phyloP scores from a whole-genome alignment of 2,888 invertebrate species.

The Entomobrya multifasciata region DNA sequence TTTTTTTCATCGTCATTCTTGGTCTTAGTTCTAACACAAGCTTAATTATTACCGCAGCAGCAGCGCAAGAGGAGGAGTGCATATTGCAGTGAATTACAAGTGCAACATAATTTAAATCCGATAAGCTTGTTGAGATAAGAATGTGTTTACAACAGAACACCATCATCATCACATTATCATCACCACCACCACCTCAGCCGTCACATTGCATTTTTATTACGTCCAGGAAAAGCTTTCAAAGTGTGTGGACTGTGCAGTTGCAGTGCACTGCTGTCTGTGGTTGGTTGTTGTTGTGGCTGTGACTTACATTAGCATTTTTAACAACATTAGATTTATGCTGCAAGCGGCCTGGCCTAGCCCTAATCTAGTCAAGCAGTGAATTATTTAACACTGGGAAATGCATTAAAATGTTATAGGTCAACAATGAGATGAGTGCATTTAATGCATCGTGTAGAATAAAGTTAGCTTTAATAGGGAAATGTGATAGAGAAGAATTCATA shows the following conservation, averaged over 20 bases:
- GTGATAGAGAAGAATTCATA: neutral
- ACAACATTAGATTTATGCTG: neutral
- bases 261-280: neutral
- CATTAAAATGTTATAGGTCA: neutral
- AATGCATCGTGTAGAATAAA: neutral
- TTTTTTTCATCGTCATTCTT: neutral
- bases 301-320: neutral
- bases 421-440: conserved; percentile 16
- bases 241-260: too few species aligned
- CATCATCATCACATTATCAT: conserved; percentile 28
- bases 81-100: too few species aligned
- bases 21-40: neutral
- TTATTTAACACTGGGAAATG: neutral
- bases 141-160: conserved; percentile 31
- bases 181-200: too few species aligned
- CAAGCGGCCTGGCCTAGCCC: neutral
- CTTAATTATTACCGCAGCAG: conserved; percentile 15
- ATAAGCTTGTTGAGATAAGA: neutral
- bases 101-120: neutral
- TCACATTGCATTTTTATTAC: conserved; percentile 17
- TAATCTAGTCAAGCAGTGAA: neutral
- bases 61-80: neutral
- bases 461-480: neutral
- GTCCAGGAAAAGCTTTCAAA: neutral
- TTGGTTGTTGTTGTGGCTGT: neutral